A percentile compares a stretch with the other conserved stretches of the same genome.
phyloP scores from a whole-genome alignment of 2,113 vertebrate genomes.

The Apodemus sylvaticus region DNA sequence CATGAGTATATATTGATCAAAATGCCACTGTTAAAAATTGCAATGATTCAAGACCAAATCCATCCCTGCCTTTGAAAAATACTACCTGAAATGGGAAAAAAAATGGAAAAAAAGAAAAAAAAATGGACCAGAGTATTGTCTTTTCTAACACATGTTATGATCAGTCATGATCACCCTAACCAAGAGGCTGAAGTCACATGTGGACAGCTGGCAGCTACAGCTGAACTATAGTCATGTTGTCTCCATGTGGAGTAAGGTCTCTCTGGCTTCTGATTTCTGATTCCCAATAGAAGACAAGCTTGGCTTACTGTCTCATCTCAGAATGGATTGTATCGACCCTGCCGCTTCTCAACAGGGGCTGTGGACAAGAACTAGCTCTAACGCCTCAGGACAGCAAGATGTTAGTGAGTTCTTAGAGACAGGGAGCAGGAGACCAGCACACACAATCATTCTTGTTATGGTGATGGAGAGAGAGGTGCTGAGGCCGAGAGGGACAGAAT shows the following conservation, averaged over 20 bases:
- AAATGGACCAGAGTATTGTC: neutral
- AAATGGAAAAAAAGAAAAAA: neutral
- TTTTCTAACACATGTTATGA: neutral
- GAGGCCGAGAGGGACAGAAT: neutral
- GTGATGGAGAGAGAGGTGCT: neutral
- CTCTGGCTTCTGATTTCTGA: neutral
- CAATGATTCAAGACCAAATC: constrained; percentile 8
- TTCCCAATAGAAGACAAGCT: neutral
- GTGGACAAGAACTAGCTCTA: neutral
- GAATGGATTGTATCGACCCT: neutral
- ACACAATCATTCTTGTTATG: neutral
- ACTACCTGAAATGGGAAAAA: neutral
- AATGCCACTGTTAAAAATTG: neutral
- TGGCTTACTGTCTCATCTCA: neutral
- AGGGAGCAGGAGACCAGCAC: neutral
- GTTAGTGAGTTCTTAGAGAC: constrained; percentile 18
- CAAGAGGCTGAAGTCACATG: neutral
- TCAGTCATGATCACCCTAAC: neutral
- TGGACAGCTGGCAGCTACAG: neutral
- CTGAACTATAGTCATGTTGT: neutral
- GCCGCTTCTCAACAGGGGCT: neutral
- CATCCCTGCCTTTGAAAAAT: neutral
- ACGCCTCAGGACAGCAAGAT: neutral
- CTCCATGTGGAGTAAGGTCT: neutral
- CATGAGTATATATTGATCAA: neutral